Evolutionary conservation across 2,113 vertebrate genomes (phyloP).

Genomic region (Coracopsis vasa): DNA sequence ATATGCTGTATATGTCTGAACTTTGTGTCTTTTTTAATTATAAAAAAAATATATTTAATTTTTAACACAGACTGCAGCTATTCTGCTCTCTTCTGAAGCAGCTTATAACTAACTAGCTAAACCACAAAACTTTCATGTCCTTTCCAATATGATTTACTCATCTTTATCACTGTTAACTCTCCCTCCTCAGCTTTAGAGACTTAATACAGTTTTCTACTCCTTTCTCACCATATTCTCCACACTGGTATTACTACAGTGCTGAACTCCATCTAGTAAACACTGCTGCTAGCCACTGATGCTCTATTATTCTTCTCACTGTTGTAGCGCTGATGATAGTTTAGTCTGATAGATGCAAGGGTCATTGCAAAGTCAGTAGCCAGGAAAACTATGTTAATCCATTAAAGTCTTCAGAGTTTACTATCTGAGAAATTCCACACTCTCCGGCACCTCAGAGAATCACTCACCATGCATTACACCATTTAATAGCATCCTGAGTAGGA

Average conservation of each 20-base stretch:
- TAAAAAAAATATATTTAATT: background rate
- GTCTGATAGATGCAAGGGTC: background rate
- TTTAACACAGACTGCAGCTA: background rate
- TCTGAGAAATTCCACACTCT: background rate
- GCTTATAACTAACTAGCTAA: background rate
- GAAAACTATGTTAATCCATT: background rate
- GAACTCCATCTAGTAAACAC: background rate
- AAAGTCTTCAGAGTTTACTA: background rate
- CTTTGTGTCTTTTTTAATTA: background rate
- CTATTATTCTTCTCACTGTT: background rate
- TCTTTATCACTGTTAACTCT: background rate
- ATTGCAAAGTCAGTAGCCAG: constrained; percentile 21
- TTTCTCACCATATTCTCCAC: rapidly evolving
- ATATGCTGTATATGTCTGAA: rapidly evolving
- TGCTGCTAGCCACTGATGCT: background rate
- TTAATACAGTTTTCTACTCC: background rate
- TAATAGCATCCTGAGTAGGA: background rate
- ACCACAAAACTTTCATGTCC: background rate
- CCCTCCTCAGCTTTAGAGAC: background rate
- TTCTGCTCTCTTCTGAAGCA: background rate
- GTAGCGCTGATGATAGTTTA: background rate
- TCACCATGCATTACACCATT: background rate
- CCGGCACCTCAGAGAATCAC: background rate
- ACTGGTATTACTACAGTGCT: background rate
- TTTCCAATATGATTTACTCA: background rate